Conservation (phyloP, 30 jellyfish, hydroid and myxozoan genomes). For the Haliclystus octoradiatus region DNA sequence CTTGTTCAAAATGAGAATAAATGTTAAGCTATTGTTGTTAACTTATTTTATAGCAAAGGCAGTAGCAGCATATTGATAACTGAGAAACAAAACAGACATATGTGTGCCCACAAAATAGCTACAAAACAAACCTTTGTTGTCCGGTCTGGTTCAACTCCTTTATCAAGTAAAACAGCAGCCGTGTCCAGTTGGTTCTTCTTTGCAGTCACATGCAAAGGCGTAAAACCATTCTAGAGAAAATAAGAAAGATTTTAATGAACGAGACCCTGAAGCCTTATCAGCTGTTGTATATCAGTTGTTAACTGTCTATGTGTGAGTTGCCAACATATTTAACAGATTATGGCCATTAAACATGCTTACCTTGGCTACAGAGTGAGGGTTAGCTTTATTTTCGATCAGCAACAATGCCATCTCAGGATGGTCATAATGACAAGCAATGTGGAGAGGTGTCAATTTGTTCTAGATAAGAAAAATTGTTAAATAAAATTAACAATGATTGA, state of each 20-base stretch:
- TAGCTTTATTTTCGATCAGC: slow-evolving; percentile 57
- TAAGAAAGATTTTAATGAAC: not conserved
- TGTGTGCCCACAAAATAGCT: no score
- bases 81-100: no score
- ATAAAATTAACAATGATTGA: slow-evolving; percentile 2
- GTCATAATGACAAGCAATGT: slow-evolving; percentile 79
- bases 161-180: slow-evolving; percentile 34
- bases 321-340: no score
- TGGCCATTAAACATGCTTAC: no score
- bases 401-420: slow-evolving; percentile 50
- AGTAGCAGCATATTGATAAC: no score
- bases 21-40: no score
- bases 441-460: slow-evolving; percentile 74
- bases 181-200: slow-evolving; percentile 58
- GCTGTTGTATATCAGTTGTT: not conserved
- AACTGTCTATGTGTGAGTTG: no score
- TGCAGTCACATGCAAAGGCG: slow-evolving; percentile 85
- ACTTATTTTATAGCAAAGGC: no score
- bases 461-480: not conserved
- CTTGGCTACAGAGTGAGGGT: slow-evolving; percentile 73
- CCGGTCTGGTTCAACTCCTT: slow-evolving; percentile 85
- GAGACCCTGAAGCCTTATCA: not conserved
- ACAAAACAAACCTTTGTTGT: slow-evolving; percentile 69
- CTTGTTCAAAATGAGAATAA: no score
- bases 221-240: slow-evolving; percentile 63